phyloP scores from a whole-genome alignment of 2,113 vertebrate species.

The Nerophis lumbriciformis region DNA sequence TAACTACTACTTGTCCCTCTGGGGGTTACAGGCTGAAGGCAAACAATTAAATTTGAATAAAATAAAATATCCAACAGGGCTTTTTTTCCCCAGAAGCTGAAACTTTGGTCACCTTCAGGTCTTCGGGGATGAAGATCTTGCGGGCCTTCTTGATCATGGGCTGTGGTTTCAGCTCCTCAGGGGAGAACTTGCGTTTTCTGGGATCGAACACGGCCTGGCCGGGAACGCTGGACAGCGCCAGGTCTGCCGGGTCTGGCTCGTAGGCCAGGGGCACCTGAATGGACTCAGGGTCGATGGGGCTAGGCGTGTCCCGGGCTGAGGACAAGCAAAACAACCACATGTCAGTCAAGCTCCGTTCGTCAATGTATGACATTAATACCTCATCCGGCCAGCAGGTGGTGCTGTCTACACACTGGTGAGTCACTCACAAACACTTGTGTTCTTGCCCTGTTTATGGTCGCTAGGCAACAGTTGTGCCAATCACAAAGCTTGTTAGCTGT shows the following conservation, averaged over 20 bases:
- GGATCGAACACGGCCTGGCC: slow-evolving; percentile 98
- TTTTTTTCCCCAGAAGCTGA: too few relatives aligned
- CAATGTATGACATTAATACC: too few relatives aligned
- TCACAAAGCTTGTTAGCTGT: too few relatives aligned
- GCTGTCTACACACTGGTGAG: background rate
- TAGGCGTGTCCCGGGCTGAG: slow-evolving; percentile 85
- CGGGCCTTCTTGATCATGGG: slow-evolving; percentile 99
- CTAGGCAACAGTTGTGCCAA: too few relatives aligned
- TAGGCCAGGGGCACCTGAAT: slow-evolving; percentile 91
- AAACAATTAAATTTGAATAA: too few relatives aligned
- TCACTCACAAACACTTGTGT: background rate
- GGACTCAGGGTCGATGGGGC: slow-evolving; percentile 93
- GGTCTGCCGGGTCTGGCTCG: slow-evolving; percentile 91
- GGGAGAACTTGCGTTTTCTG: slow-evolving; percentile 91
- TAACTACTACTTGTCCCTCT: too few relatives aligned
- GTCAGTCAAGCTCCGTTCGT: background rate
- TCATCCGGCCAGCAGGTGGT: slow-evolving; percentile 27
- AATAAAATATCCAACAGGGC: too few relatives aligned
- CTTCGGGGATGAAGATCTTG: slow-evolving; percentile 95
- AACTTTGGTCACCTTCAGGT: slow-evolving; percentile 83
- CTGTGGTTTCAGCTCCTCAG: slow-evolving; percentile 96
- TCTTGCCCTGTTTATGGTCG: background rate
- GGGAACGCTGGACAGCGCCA: slow-evolving; percentile 94
- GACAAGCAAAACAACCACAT: slow-evolving; percentile 45
- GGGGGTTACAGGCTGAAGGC: too few relatives aligned